These are phyloP conservation scores for Perodicticus potto DNA, from an alignment of 2,797 vertebrate species.

Conservation along the genomic window DNA sequence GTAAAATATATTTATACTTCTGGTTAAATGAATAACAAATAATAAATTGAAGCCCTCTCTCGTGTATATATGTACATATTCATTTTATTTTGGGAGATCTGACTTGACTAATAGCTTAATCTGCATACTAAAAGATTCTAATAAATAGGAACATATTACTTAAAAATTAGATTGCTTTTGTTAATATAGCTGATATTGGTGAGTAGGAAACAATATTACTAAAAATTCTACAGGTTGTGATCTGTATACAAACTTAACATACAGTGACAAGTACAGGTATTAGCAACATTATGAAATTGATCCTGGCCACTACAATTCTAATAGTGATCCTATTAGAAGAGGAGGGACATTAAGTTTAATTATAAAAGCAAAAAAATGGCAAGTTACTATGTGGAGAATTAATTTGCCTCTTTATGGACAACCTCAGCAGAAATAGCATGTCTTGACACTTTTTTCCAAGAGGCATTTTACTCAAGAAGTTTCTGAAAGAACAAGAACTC, in stretches of 20 bases:
- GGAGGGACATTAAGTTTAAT: conserved; percentile 25
- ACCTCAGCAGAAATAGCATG: not conserved
- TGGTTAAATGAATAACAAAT: conserved; percentile 46
- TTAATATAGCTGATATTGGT: conserved; percentile 1
- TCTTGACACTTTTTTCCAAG: conserved; percentile 36
- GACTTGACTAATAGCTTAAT: conserved; percentile 34
- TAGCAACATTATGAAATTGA: not conserved
- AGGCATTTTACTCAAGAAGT: not conserved
- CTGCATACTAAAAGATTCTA: conserved; percentile 16
- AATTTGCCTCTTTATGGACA: conserved; percentile 22
- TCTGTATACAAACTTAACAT: conserved; percentile 34
- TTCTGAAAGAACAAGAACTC: conserved; percentile 41
- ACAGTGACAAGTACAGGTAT: not conserved
- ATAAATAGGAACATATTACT: conserved; percentile 18
- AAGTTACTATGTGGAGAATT: not conserved
- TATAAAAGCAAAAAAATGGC: not conserved
- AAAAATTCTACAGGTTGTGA: not conserved
- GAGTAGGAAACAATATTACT: not conserved
- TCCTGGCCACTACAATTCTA: not conserved
- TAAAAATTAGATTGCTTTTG: conserved; percentile 19
- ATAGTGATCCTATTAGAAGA: not conserved
- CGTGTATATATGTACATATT: not conserved
- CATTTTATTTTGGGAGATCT: conserved; percentile 61
- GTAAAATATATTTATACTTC: conserved; percentile 48
- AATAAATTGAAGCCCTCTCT: not conserved